phyloP scores from a whole-genome alignment of 2,888 invertebrate species.

The Masnerella sp. region DNA sequence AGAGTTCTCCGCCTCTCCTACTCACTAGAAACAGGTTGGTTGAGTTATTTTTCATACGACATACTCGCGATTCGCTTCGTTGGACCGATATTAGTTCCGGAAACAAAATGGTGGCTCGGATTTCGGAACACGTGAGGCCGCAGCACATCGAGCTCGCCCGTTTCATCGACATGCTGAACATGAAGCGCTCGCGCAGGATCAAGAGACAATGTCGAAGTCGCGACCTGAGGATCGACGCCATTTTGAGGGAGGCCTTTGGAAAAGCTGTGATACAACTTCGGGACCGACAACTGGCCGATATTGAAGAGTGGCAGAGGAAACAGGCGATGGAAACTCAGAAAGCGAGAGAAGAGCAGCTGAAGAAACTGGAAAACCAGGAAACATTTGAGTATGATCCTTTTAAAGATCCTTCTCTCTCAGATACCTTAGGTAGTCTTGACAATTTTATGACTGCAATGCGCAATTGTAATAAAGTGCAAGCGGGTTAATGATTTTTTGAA shows the following conservation, averaged over 20 bases:
- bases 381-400: conserved; percentile 63
- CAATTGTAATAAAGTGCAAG: background rate
- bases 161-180: conserved; percentile 4
- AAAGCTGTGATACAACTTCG: conserved; percentile 82
- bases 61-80: background rate
- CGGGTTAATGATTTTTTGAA: too few relatives aligned
- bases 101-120: conserved; percentile 37
- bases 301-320: conserved; percentile 80
- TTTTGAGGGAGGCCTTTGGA: conserved; percentile 81
- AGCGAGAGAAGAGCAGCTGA: conserved; percentile 24
- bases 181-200: conserved; percentile 78
- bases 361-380: conserved; percentile 12
- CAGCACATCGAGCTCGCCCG: background rate
- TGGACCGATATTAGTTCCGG: conserved; percentile 27
- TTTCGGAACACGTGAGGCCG: background rate
- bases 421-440: conserved; percentile 83
- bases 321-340: conserved; percentile 63
- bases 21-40: conserved; percentile 74
- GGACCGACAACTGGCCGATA: conserved; percentile 82
- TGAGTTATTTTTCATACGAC: conserved; percentile 61
- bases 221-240: conserved; percentile 83
- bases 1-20: conserved; percentile 56
- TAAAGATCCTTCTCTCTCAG: conserved; percentile 70
- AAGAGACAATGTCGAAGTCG: conserved; percentile 81
- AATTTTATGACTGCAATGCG: conserved; percentile 79